Evolutionary conservation across 2,113 vertebrate genomes (phyloP).

Genomic region (Gymnocephalus cernua): DNA sequence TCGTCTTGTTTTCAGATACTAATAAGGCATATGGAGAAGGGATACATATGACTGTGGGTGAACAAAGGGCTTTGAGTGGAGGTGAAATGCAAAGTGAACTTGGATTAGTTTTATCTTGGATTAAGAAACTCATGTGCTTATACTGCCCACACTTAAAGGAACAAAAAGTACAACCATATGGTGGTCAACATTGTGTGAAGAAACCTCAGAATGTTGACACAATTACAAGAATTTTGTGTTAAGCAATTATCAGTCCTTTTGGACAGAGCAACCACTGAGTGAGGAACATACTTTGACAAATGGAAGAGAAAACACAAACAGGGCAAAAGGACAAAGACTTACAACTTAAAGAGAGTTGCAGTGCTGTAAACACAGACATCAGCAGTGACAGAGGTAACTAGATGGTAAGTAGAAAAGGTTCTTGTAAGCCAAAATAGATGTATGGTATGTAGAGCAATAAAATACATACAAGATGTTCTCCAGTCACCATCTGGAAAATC

Average conservation of each 20-base stretch:
- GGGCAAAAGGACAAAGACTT: neutral
- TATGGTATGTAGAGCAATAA: conserved; percentile 11
- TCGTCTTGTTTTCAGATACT: conserved; percentile 14
- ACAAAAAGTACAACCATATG: neutral
- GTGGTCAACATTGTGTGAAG: neutral
- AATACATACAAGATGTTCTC: conserved; percentile 14
- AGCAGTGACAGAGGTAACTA: neutral
- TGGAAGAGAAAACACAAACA: neutral
- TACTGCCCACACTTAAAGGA: neutral
- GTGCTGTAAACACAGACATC: neutral
- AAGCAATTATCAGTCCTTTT: conserved; percentile 19
- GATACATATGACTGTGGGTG: conserved; percentile 9
- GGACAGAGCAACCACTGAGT: neutral
- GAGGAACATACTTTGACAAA: neutral
- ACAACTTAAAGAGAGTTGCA: neutral
- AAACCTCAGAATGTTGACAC: conserved; percentile 10
- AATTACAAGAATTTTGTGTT: conserved; percentile 22
- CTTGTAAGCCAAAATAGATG: neutral
- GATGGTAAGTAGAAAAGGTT: neutral
- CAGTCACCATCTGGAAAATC: conserved; percentile 28
- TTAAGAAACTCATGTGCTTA: neutral
- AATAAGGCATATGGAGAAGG: conserved; percentile 2
- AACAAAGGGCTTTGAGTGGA: conserved; percentile 33
- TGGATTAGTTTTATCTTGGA: neutral
- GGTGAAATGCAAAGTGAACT: conserved; percentile 10